Conservation (phyloP, 2,797 vertebrate species). For the Danio choprae region DNA sequence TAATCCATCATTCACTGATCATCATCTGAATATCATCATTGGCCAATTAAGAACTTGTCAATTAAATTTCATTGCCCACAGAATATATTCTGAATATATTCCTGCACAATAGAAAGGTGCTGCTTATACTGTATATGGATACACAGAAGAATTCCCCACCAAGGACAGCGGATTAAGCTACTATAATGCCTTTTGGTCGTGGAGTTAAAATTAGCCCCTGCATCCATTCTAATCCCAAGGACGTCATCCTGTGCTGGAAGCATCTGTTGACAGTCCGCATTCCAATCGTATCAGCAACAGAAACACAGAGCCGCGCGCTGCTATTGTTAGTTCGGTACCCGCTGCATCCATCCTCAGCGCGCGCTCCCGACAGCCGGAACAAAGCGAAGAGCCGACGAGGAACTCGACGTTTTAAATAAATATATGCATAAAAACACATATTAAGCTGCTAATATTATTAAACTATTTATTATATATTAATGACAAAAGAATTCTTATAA, state of each 20-base stretch:
- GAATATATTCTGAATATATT: not conserved
- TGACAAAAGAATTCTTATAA: no score
- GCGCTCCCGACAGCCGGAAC: constrained; percentile 63
- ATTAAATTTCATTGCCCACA: not conserved
- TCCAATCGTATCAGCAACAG: constrained; percentile 89
- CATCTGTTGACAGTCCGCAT: constrained; percentile 98
- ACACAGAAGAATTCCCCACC: constrained; percentile 81
- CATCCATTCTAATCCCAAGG: constrained; percentile 88
- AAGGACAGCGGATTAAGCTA: constrained; percentile 85
- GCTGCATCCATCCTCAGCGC: constrained; percentile 78
- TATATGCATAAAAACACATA: no score
- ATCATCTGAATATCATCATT: no score
- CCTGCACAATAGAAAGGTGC: not conserved
- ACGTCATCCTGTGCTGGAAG: constrained; percentile 91
- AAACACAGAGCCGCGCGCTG: constrained; percentile 75
- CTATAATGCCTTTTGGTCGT: constrained; percentile 80
- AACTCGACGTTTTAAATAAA: not conserved
- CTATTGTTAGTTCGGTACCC: constrained; percentile 83
- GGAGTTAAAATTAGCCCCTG: constrained; percentile 91
- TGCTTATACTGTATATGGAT: constrained; percentile 56
- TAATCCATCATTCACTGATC: no score
- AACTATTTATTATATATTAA: no score
- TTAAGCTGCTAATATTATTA: no score
- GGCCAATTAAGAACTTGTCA: not conserved
- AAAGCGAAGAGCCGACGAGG: constrained; percentile 56